Evolutionary conservation across 2,113 vertebrate genomes (phyloP), one percentile per base, ranked within the genome.

Genomic region (Gorilla gorilla): DNA sequence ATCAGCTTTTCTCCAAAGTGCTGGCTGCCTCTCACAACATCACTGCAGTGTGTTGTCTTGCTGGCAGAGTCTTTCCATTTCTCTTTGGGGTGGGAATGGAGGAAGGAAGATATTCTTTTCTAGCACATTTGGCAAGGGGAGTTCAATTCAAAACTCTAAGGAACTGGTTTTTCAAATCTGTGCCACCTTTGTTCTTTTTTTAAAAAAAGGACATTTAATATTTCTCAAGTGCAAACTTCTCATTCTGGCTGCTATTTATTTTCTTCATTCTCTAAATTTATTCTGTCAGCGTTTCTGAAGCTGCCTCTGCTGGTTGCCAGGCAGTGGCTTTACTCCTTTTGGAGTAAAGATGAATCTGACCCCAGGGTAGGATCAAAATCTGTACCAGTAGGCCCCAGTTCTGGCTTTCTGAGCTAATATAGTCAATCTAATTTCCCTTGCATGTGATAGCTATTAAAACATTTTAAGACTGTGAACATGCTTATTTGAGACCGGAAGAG

Each of bases 361-460:
- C 27, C 22, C 8, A 18, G 45, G 64, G 48, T 2, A n/a, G 57
- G 55, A 23, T 87, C 17, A 73, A 55, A 84, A 22, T 57, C 81
- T 93, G 5, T 73, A 35, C 73, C 38, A 17, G 3, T 40, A 27
- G 52, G 55, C 40, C n/a, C 50, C 5, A 8, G 13, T 70, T 75
- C 64, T 96, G 55, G 27, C 45, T 89, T 91, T 89, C 55, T 38
- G 43, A 81, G 75, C 59, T 89, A 90, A 81, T 70, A n/a, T 50
- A 45, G 25, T 68, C 91, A 59, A 66, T 86, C 66, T 95, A 73
- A 93, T 96, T 96, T 93, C 66, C 90, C 30, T 95, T 59, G 35
- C 94, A 89, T 97, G 38, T 95, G 93, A 96, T 82, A 97, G 96
- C 97, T 86, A 93, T 96, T 97, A 96, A 92, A 87, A 84, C 88